These are phyloP conservation scores for Drosophila pachea DNA, from an alignment of 1,140 invertebrate genomes.

Conservation along the genomic window DNA sequence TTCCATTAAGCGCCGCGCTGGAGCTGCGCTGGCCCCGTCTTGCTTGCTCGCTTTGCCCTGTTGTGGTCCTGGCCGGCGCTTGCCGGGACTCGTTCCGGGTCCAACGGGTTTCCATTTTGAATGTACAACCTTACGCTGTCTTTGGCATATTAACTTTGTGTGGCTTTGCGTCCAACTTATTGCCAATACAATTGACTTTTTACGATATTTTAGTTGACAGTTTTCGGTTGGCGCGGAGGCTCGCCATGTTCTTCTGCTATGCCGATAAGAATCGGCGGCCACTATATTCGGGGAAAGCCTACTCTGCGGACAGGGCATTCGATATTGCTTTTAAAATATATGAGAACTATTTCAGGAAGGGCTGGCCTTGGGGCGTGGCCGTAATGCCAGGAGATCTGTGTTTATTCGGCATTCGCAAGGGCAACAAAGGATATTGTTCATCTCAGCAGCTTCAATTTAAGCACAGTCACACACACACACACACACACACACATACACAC, in stretches of 20 bases:
- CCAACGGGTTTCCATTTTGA: slow-evolving; percentile 35
- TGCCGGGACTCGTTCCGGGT: slow-evolving; percentile 1
- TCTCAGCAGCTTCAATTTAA: neutral
- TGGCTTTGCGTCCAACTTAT: slow-evolving; percentile 61
- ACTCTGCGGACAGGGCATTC: no score
- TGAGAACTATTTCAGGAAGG: no score
- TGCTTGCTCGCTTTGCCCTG: slow-evolving; percentile 11
- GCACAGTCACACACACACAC: slow-evolving; percentile 15
- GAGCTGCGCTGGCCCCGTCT: slow-evolving; percentile 7
- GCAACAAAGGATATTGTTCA: neutral
- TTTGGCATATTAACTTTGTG: slow-evolving; percentile 66
- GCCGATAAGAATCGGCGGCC: no score
- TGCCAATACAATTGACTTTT: slow-evolving; percentile 71
- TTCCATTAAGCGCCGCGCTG: slow-evolving; percentile 60
- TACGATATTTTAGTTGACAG: slow-evolving; percentile 69
- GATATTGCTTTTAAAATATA: no score
- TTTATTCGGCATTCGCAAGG: no score
- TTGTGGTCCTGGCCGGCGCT: slow-evolving; percentile 5
- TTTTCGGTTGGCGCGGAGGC: slow-evolving; percentile 32
- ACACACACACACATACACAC: neutral
- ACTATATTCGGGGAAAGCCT: no score
- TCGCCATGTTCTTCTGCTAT: neutral
- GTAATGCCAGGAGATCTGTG: no score
- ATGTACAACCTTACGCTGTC: slow-evolving; percentile 31
- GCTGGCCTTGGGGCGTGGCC: no score